phyloP scores from a whole-genome alignment of 2,888 invertebrate genomes.

The Latheticus oryzae region DNA sequence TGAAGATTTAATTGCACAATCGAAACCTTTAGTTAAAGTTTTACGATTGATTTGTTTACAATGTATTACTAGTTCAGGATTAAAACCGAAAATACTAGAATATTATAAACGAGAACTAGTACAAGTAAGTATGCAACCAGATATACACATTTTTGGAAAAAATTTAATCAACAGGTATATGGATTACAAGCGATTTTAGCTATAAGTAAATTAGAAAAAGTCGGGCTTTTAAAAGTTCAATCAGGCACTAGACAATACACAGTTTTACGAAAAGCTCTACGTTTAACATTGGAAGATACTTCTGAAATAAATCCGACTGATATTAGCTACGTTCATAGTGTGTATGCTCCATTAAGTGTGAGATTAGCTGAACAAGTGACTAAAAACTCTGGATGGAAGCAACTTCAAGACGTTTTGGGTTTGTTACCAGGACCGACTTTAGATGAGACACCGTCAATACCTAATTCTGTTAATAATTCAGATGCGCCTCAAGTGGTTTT shows the following conservation, averaged over 20 bases:
- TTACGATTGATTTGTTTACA: slow-evolving; percentile 93
- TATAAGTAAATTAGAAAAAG: slow-evolving; percentile 87
- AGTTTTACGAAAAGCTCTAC: slow-evolving; percentile 82
- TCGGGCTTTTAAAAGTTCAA: slow-evolving; percentile 82
- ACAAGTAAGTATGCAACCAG: slow-evolving; percentile 61
- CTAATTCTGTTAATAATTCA: slow-evolving; percentile 56
- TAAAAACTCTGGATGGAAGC: slow-evolving; percentile 81
- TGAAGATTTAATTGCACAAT: slow-evolving; percentile 91
- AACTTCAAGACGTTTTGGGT: slow-evolving; percentile 85
- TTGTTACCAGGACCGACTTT: slow-evolving; percentile 82
- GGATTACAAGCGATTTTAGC: slow-evolving; percentile 86
- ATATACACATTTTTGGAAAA: slow-evolving; percentile 32
- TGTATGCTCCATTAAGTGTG: slow-evolving; percentile 93
- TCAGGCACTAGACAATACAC: slow-evolving; percentile 79
- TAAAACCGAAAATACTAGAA: slow-evolving; percentile 88
- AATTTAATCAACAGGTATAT: slow-evolving; percentile 76
- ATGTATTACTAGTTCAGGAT: slow-evolving; percentile 90
- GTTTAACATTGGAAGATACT: slow-evolving; percentile 89
- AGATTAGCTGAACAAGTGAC: slow-evolving; percentile 85
- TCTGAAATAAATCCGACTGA: slow-evolving; percentile 86
- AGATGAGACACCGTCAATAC: slow-evolving; percentile 70
- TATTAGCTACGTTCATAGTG: slow-evolving; percentile 91
- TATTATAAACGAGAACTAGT: slow-evolving; percentile 72
- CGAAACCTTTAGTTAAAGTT: slow-evolving; percentile 84
- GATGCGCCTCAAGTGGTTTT: slow-evolving; percentile 81